Evolutionary conservation across 2,888 invertebrate genomes (phyloP).

Genomic region (Agriopis leucophaearia): DNA sequence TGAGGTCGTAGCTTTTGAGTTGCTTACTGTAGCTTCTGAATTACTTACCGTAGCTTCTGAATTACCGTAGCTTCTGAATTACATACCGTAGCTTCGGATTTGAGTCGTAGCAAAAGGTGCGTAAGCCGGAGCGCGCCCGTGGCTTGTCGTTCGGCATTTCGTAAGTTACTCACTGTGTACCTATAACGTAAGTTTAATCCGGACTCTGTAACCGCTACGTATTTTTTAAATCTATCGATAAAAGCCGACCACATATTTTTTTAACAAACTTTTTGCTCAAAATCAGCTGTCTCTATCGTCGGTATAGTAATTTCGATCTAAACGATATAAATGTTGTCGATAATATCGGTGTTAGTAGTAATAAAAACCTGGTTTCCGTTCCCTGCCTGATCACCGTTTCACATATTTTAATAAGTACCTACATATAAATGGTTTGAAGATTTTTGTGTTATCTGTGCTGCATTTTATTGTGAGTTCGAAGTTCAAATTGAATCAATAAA

Average conservation of each 20-base stretch:
- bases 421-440: conserved; percentile 78
- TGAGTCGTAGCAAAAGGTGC: conserved; percentile 56
- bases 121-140: conserved; percentile 74
- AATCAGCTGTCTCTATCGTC: conserved; percentile 71
- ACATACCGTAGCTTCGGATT: conserved; percentile 4
- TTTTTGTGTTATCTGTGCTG: conserved; percentile 84
- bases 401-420: conserved; percentile 78
- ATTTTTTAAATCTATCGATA: conserved; percentile 74
- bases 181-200: conserved; percentile 82
- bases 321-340: conserved; percentile 59
- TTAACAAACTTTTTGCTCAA: conserved; percentile 84
- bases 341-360: conserved; percentile 74
- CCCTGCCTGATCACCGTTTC: conserved; percentile 74
- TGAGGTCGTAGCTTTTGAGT: too few species aligned
- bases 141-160: conserved; percentile 79
- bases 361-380: conserved; percentile 68
- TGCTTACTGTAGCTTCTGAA: too few species aligned
- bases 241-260: conserved; percentile 81
- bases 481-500: conserved; percentile 87
- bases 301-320: conserved; percentile 65
- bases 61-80: too few species aligned
- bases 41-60: too few species aligned
- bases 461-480: conserved; percentile 86
- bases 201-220: conserved; percentile 80
- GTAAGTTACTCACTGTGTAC: conserved; percentile 82